Evolutionary conservation across 1,140 invertebrate genomes (phyloP).

Genomic region (Leptopilina clavipes): DNA sequence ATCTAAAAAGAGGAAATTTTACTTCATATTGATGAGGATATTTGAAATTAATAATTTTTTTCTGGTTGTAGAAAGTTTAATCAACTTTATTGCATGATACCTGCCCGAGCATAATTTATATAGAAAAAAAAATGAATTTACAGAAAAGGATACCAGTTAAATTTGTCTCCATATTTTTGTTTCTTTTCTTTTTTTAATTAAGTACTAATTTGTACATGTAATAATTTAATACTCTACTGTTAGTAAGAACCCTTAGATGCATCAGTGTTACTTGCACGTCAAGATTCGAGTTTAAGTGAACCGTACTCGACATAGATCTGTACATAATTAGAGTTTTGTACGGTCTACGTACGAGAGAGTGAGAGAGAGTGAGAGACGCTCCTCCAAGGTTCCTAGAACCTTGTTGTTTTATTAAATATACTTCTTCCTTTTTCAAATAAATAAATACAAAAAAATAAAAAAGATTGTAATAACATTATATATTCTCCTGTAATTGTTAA

Average conservation of each 20-base stretch:
- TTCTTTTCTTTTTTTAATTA: conserved; percentile 51
- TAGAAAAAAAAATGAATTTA: conserved; percentile 32
- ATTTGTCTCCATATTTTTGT: conserved; percentile 45
- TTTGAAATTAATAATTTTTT: neutral
- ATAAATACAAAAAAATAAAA: conserved; percentile 28
- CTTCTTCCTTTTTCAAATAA: conserved; percentile 55
- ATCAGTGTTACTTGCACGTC: conserved; percentile 49
- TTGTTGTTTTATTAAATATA: conserved; percentile 35
- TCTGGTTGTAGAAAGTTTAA: conserved; percentile 17
- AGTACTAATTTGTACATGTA: conserved; percentile 58
- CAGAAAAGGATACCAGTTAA: conserved; percentile 20
- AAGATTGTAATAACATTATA: conserved; percentile 54
- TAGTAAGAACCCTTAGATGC: conserved; percentile 58
- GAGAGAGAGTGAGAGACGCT: conserved; percentile 20
- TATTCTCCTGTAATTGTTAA: conserved; percentile 57
- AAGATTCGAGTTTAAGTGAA: conserved; percentile 25
- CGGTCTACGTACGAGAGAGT: conserved; percentile 33
- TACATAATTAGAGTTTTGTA: conserved; percentile 34
- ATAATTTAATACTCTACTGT: conserved; percentile 65
- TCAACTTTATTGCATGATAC: conserved; percentile 47
- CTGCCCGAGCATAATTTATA: conserved; percentile 43
- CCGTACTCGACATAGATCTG: conserved; percentile 26
- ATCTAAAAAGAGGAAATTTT: conserved; percentile 2
- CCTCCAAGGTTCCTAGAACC: neutral
- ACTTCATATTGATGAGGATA: conserved; percentile 9